Percentiles rank a stretch among this genome's conserved stretches.
These are phyloP conservation scores for Pampus argenteus DNA, from an alignment of 2,797 vertebrate species.

Conservation along the genomic window DNA sequence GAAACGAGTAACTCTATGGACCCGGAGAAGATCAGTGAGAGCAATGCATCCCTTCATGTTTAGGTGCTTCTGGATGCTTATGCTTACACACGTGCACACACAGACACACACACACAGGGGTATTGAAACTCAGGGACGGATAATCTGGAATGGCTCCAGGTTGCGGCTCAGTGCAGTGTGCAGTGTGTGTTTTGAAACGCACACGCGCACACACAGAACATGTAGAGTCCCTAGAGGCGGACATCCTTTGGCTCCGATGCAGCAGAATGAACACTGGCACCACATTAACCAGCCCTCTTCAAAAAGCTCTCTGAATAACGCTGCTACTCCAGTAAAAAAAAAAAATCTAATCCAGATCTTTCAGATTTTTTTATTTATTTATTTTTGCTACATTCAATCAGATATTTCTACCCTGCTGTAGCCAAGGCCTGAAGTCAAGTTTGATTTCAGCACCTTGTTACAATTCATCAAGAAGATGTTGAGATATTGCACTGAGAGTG, in stretches of 20 bases:
- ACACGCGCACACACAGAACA: conserved; percentile 10
- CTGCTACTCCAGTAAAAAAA: conserved; percentile 58
- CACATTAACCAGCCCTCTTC: conserved; percentile 69
- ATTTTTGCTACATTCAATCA: conserved; percentile 29
- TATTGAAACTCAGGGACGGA: conserved; percentile 57
- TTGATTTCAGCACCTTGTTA: conserved; percentile 28
- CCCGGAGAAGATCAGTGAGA: conserved; percentile 24
- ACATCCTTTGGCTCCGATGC: conserved; percentile 55
- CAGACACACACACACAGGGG: conserved; percentile 20
- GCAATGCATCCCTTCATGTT: conserved; percentile 29
- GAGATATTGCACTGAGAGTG: neutral
- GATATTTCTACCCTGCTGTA: conserved; percentile 37
- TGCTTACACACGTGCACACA: conserved; percentile 22
- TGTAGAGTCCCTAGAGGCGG: conserved; percentile 40
- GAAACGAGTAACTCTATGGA: conserved; percentile 25
- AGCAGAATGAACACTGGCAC: conserved; percentile 64
- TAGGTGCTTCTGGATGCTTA: conserved; percentile 9
- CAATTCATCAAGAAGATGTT: neutral
- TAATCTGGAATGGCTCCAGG: conserved; percentile 64
- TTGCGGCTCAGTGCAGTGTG: conserved; percentile 61
- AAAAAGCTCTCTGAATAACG: conserved; percentile 64
- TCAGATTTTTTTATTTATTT: too few species aligned
- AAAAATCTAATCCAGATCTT: conserved; percentile 52
- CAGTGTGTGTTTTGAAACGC: too few species aligned
- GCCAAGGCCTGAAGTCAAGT: conserved; percentile 12